These are phyloP conservation scores for Syrphus vitripennis DNA, from an alignment of 2,888 invertebrate species.

Conservation along the genomic window DNA sequence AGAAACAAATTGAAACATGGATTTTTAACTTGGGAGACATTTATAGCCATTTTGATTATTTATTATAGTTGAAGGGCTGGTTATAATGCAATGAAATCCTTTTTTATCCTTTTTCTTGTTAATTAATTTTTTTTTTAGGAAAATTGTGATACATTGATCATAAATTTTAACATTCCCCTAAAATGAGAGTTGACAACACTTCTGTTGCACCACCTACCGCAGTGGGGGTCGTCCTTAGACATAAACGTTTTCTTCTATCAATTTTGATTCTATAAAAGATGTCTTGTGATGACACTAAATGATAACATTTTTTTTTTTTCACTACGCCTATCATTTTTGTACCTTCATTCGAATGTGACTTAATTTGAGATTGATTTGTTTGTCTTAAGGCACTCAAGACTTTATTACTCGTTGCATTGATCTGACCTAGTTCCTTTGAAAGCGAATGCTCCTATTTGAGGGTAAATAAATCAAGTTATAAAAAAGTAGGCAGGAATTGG, in stretches of 20 bases:
- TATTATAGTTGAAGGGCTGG: conserved; percentile 39
- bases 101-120: conserved; percentile 32
- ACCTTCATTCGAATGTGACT: background rate
- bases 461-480: conserved; percentile 8
- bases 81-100: conserved; percentile 28
- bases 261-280: background rate
- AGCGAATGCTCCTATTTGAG: background rate
- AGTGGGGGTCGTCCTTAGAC: conserved; percentile 40
- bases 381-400: background rate
- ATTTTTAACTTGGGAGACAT: conserved; percentile 39
- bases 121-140: background rate
- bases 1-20: conserved; percentile 68
- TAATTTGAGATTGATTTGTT: background rate
- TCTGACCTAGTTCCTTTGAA: background rate
- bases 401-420: background rate
- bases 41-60: conserved; percentile 59
- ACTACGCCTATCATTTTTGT: background rate
- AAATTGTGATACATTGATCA: conserved; percentile 29
- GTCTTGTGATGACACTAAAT: conserved; percentile 15
- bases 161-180: conserved; percentile 43
- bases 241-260: background rate
- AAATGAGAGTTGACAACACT: conserved; percentile 68
- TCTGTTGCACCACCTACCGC: conserved; percentile 70
- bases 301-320: conserved; percentile 5
- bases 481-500: conserved; percentile 21